These are phyloP conservation scores for Protosalanx chinensis DNA, from an alignment of 2,797 vertebrate species.

Conservation along the genomic window DNA sequence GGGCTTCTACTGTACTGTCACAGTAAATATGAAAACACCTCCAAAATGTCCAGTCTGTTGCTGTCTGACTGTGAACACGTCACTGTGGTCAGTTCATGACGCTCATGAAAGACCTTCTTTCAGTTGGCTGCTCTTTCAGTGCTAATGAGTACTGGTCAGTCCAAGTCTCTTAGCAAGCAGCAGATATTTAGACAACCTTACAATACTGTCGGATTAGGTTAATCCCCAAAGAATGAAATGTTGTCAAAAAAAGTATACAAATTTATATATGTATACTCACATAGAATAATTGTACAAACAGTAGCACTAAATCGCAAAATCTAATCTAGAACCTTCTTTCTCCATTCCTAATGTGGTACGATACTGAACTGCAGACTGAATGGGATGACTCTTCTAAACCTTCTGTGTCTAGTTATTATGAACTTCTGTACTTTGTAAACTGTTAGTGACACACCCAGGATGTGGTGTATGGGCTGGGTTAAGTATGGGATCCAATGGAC, in stretches of 20 bases:
- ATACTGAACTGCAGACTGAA: no score
- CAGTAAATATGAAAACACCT: conserved; percentile 7
- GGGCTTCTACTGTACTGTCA: neutral
- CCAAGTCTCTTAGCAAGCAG: conserved; percentile 63
- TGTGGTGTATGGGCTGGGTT: conserved; percentile 20
- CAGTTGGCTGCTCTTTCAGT: conserved; percentile 48
- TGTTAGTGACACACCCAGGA: conserved; percentile 28
- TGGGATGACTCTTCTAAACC: neutral
- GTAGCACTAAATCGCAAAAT: no score
- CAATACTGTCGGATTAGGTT: no score
- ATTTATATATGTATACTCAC: no score
- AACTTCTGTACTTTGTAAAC: neutral
- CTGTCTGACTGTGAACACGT: conserved; percentile 21
- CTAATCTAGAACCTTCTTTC: no score
- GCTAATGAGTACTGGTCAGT: conserved; percentile 55
- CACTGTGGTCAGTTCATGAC: conserved; percentile 38
- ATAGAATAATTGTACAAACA: no score
- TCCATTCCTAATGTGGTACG: no score
- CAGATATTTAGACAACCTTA: conserved; percentile 2
- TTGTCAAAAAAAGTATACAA: no score
- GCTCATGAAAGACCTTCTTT: conserved; percentile 64
- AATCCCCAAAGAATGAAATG: no score
- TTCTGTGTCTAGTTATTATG: neutral
- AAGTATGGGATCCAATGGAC: no score
- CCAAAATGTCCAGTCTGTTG: conserved; percentile 28